Percentiles rank a stretch among this genome's conserved stretches.
Evolutionary conservation across 1,140 invertebrate species (phyloP).

Genomic region (Myzus persicae): DNA sequence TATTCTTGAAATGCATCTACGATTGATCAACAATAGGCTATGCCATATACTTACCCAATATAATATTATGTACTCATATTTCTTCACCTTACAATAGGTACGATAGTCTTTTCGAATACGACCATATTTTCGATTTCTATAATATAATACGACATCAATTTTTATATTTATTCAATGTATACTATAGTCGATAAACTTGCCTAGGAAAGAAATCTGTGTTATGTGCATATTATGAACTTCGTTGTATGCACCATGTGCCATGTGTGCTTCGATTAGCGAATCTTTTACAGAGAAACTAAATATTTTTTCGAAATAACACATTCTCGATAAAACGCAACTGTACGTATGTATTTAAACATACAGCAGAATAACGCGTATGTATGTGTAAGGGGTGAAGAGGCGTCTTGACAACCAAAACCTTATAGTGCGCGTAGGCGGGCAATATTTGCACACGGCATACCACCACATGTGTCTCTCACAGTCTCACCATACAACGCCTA

Average conservation of each 20-base stretch:
- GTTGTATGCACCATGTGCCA: too few species aligned
- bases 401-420: slow-evolving; percentile 41
- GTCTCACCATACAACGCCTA: slow-evolving; percentile 29
- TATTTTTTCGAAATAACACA: neutral
- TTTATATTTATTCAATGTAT: neutral
- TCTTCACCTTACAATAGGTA: neutral
- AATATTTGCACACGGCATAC: slow-evolving; percentile 41
- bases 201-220: neutral
- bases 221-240: neutral
- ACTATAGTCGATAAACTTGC: neutral
- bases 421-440: neutral
- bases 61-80: neutral
- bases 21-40: neutral
- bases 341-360: neutral
- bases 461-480: slow-evolving; percentile 42
- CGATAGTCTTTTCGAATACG: neutral
- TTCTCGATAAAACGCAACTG: neutral
- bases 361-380: neutral
- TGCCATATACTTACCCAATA: too few species aligned
- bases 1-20: neutral
- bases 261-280: neutral
- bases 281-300: neutral
- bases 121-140: neutral
- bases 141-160: neutral
- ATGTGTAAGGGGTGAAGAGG: neutral